Conservation (phyloP, 2,113 vertebrate genomes). For the Brachyhypopomus gauderio region DNA sequence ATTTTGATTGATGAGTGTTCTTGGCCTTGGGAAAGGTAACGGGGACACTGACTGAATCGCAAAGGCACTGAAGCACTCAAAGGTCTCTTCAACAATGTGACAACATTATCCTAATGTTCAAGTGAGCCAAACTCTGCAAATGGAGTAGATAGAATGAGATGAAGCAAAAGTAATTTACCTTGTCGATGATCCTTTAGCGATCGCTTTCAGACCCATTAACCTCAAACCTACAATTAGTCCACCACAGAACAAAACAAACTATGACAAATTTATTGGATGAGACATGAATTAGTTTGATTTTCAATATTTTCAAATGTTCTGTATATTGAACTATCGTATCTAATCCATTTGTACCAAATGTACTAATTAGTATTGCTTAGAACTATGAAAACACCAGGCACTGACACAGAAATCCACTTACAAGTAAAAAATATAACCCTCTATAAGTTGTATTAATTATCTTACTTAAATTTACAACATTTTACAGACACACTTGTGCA, state of each 20-base stretch:
- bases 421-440: too few relatives aligned
- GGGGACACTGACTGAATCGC: slow-evolving; percentile 9
- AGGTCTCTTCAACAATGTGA: slow-evolving; percentile 25
- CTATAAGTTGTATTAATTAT: too few relatives aligned
- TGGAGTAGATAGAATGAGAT: neutral
- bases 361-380: neutral
- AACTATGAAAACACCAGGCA: neutral
- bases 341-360: neutral
- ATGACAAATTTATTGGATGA: neutral
- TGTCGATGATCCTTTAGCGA: slow-evolving; percentile 7
- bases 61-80: slow-evolving; percentile 1
- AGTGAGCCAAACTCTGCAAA: slow-evolving; percentile 1
- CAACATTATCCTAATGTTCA: slow-evolving; percentile 17
- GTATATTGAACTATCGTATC: neutral
- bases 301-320: neutral
- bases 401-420: too few relatives aligned
- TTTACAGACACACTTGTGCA: too few relatives aligned
- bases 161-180: slow-evolving; percentile 18
- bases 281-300: neutral
- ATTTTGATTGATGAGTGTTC: slow-evolving; percentile 31
- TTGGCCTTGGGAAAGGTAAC: slow-evolving; percentile 20
- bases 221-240: neutral
- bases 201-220: slow-evolving; percentile 21
- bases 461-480: too few relatives aligned
- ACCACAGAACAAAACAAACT: neutral